Percentiles rank a stretch among this genome's conserved stretches.
phyloP scores from a whole-genome alignment of 2,888 invertebrate species.

The Thera obeliscata region DNA sequence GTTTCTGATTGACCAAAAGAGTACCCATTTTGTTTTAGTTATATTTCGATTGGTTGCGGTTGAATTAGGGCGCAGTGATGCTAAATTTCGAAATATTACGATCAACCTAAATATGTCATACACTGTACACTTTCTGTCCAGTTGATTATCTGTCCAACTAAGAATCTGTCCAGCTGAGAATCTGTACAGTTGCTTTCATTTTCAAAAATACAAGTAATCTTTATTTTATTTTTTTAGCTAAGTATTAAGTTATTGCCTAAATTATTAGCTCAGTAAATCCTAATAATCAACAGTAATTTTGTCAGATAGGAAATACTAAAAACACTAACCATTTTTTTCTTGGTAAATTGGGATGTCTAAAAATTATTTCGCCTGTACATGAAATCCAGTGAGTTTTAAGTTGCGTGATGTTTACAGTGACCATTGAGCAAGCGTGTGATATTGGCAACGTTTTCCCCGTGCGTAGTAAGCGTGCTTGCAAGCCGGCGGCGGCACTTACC shows the following conservation, averaged over 20 bases:
- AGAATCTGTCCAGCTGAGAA: no score
- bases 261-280: not conserved
- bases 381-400: conserved; percentile 4
- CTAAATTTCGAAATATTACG: not conserved
- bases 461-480: conserved; percentile 53
- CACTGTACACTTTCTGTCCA: no score
- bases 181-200: not conserved
- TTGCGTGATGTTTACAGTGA: conserved; percentile 31
- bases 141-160: no score
- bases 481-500: conserved; percentile 81
- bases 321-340: not conserved
- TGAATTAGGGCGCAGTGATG: not conserved
- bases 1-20: not conserved
- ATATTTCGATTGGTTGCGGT: not conserved
- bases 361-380: not conserved
- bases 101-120: not conserved
- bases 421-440: conserved; percentile 46
- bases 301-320: not conserved
- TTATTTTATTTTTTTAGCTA: not conserved
- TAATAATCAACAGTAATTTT: not conserved
- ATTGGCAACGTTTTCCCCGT: conserved; percentile 75
- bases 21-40: conserved; percentile 3
- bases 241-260: no score
- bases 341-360: not conserved
- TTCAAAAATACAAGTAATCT: not conserved